Evolutionary conservation across 2,888 invertebrate genomes (phyloP).

Genomic region (Eilema griseolum): DNA sequence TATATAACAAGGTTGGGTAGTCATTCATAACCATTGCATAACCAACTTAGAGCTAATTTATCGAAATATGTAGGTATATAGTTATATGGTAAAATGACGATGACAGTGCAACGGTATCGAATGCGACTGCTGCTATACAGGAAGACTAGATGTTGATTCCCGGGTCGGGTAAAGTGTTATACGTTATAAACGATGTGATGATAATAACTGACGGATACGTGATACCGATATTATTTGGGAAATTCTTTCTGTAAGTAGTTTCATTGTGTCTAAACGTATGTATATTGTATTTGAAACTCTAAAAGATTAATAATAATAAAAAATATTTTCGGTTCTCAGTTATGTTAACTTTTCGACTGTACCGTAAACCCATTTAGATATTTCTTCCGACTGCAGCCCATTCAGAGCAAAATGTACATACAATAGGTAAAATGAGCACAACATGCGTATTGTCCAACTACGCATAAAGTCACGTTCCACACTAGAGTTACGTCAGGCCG

Average conservation of each 20-base stretch:
- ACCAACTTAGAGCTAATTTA: too few relatives aligned
- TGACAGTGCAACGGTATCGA: neutral
- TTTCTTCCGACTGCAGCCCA: neutral
- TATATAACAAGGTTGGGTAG: too few relatives aligned
- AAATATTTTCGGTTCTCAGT: neutral
- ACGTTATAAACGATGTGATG: neutral
- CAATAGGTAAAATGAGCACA: conserved; percentile 7
- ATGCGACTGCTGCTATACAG: neutral
- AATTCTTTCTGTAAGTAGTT: neutral
- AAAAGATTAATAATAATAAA: neutral
- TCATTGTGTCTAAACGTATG: neutral
- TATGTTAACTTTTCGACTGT: neutral
- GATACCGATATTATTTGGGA: neutral
- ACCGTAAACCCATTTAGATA: neutral
- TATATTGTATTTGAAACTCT: too few relatives aligned
- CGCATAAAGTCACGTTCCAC: conserved; percentile 4
- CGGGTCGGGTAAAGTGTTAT: neutral
- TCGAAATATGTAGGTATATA: too few relatives aligned
- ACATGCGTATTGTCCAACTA: conserved; percentile 3
- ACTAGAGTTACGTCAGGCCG: neutral
- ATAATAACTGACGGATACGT: neutral
- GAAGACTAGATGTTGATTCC: neutral
- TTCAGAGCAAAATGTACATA: conserved; percentile 5
- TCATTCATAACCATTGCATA: too few relatives aligned
- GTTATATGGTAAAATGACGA: too few relatives aligned